phyloP scores from a whole-genome alignment of 2,113 vertebrate species.

The Morphnarchus princeps region DNA sequence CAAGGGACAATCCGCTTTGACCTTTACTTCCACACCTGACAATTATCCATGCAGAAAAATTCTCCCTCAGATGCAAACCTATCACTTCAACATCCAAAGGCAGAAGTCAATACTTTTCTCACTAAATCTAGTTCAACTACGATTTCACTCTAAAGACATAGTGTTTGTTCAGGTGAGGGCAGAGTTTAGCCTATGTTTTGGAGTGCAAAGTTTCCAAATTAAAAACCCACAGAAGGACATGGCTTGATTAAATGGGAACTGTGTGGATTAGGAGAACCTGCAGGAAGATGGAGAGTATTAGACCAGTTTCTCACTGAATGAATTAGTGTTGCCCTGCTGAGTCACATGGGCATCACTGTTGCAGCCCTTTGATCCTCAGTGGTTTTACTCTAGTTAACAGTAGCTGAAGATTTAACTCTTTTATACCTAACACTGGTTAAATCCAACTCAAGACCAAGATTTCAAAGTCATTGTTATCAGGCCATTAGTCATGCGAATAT shows the following conservation, averaged over 20 bases:
- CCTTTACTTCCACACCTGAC: not conserved
- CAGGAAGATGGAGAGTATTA: not conserved
- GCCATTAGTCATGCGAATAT: not conserved
- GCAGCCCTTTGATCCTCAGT: not conserved
- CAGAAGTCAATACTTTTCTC: not conserved
- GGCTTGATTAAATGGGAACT: not conserved
- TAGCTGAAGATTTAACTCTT: conserved; percentile 14
- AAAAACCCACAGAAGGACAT: not conserved
- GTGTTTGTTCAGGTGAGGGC: not conserved
- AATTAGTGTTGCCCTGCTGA: not conserved
- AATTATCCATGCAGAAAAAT: not conserved
- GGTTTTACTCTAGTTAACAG: not conserved
- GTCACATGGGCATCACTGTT: not conserved
- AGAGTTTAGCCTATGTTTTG: not conserved
- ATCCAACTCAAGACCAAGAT: not conserved
- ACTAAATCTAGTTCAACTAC: not conserved
- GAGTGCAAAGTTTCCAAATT: not conserved
- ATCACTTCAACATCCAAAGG: not conserved
- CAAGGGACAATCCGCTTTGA: not conserved
- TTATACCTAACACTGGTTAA: not conserved
- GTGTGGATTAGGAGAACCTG: not conserved
- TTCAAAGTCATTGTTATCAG: not conserved
- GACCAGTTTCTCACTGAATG: not conserved
- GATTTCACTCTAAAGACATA: not conserved
- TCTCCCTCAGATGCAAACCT: not conserved